Conservation (phyloP, 1,140 invertebrate species). For the Cotesia vestalis region DNA sequence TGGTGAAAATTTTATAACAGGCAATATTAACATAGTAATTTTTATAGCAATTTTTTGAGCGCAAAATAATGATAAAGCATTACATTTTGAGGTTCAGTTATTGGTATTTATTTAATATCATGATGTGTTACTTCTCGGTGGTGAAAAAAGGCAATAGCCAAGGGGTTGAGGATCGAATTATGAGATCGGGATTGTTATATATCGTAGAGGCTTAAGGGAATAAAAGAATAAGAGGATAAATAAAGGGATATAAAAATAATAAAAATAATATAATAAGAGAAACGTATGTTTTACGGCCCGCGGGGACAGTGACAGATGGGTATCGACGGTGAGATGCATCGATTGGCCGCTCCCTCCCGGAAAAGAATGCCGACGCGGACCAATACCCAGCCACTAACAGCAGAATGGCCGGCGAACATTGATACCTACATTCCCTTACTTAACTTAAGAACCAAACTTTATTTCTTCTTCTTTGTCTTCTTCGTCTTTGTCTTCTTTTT, state of each 20-base stretch:
- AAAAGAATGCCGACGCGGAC: conserved; percentile 63
- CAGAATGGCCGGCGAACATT: conserved; percentile 61
- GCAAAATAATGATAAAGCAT: no score
- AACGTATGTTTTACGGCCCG: conserved; percentile 37
- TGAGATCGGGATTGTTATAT: not conserved
- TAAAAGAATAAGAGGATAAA: conserved; percentile 28
- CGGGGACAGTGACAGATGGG: conserved; percentile 65
- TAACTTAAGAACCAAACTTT: not conserved
- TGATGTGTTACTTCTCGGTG: no score
- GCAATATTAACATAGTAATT: no score
- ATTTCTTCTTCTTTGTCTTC: conserved; percentile 27
- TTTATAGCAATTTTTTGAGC: no score
- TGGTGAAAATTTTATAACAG: no score
- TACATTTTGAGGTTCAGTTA: no score
- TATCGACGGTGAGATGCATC: conserved; percentile 64
- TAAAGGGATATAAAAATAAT: conserved; percentile 38
- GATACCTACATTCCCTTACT: conserved; percentile 46
- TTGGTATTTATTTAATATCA: no score
- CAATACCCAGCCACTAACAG: conserved; percentile 60
- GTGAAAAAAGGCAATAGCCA: no score
- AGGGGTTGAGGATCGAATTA: conserved; percentile 15
- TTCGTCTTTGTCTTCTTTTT: conserved; percentile 33
- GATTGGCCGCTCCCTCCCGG: conserved; percentile 64
- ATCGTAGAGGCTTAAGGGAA: not conserved
- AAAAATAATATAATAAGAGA: conserved; percentile 36